Conservation (phyloP, 2,797 vertebrate genomes). For the Karalla daura region DNA sequence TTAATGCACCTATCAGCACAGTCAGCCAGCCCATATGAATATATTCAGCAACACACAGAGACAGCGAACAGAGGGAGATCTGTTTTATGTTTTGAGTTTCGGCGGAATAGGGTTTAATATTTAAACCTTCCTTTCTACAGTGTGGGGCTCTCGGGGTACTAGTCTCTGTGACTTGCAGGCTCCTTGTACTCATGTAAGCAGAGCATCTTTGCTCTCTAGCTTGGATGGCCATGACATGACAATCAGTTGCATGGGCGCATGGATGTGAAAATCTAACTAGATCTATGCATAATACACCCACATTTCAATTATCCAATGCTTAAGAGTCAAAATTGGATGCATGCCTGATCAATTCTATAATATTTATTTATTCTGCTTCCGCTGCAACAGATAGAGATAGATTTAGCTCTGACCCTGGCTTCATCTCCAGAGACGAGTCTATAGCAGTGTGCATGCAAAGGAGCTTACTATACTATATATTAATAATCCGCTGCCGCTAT, state of each 20-base stretch:
- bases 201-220: constrained; percentile 34
- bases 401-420: constrained; percentile 6
- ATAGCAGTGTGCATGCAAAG: constrained; percentile 28
- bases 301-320: constrained; percentile 44
- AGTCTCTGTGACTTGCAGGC: constrained; percentile 35
- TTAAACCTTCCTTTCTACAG: constrained; percentile 63
- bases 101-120: constrained; percentile 75
- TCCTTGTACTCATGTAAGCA: constrained; percentile 50
- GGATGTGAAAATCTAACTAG: constrained; percentile 26
- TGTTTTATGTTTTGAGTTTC: constrained; percentile 73
- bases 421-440: background rate
- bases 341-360: constrained; percentile 20
- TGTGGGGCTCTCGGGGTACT: constrained; percentile 45
- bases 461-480: constrained; percentile 28
- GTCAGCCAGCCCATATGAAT: constrained; percentile 74
- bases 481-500: constrained; percentile 32
- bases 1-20: constrained; percentile 71
- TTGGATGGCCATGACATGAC: constrained; percentile 47
- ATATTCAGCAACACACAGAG: constrained; percentile 72
- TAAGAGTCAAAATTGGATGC: constrained; percentile 19
- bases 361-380: constrained; percentile 27
- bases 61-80: constrained; percentile 64
- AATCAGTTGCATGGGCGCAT: constrained; percentile 50
- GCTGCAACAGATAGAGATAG: constrained; percentile 12
- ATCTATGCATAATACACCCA: constrained; percentile 45